Evolutionary conservation across 2,888 invertebrate species (phyloP), one percentile per base, ranked within the genome.

Genomic region (Ormyrus nitidulus): DNA sequence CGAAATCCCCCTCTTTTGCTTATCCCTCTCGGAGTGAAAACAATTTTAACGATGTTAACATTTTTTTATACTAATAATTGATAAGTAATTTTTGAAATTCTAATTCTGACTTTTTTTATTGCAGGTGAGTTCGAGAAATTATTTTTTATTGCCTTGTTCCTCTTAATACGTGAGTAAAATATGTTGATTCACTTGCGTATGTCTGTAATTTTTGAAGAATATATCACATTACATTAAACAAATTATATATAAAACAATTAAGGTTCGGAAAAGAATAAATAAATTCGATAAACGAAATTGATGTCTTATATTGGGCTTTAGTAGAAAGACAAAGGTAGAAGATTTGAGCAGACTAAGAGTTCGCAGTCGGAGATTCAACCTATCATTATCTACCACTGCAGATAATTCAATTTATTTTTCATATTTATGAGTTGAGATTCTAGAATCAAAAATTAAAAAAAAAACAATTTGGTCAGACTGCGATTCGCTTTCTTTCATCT

Each of bases 361-460:
- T 83, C 74, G 81, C 81, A 72, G 83, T 75, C 72, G 75, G 76
- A 77, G 80, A 84, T 83, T 82, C 81, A 87, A 86, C 86, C 86
- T 86, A 85, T 86, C 85, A 86, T 87, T 87, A 87, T 83, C 84
- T 81, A 82, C 81, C 84, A 81, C 83, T 83, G 84, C 81, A 80
- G 85, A 87, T 86, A 86, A 87, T 87, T 86, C 86, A 86, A 87
- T 87, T 87, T 86, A 87, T 87, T 87, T 86, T 85, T 83, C 82
- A 84, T 85, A 85, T 85, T 85, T 85, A 85, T 83, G 84, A 81
- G 84, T 82, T 51, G 69, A 58, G 48, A 77, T 74, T 72, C 72
- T 62, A 70, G 79, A 75, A 79, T 70, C 53, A n/a, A 66, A 59
- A 72, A 69, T 59, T 0, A 34, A 62, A n/a, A 62, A 54, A 62